Base-by-base conservation (phyloP, 2,113 vertebrate species). In the Salvelinus namaycush region DNA sequence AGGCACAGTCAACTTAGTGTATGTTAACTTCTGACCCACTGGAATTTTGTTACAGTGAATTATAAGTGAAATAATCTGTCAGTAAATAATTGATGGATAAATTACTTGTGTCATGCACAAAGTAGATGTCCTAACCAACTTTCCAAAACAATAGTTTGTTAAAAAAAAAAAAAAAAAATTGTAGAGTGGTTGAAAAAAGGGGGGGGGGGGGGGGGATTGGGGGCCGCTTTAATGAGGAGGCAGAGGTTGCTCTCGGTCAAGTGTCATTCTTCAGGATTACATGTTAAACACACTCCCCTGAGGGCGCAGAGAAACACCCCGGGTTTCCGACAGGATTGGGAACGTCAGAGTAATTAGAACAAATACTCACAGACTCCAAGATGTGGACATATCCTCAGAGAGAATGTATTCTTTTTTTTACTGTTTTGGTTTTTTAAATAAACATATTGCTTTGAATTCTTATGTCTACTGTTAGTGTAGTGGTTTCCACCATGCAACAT, bases 221-320 rank as follows among this genome's bases (percentile, higher is more conserved):
- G 72, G 77, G 79, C 75, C 78, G 76, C 48, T 87, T 87, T 90
- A 91, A 89, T 83, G 78, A 86, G 83, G 85, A 87, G 87, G 92
- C 86, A 91, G 75, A 89, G 84, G 87, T 86, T 85, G 81, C 76
- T 81, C 74, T 82, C 85, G 89, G 88, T 90, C 88, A 92, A 84
- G 80, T 81, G 82, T 77, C 83, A 67, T 86, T 83, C 89, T 79
- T 80, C 67, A 77, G 86, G 86, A 88, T 84, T 83, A 87, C 87
- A 90, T 86, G 88, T 90, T 90, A 87, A 90, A 90, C 84, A 80
- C 75, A 78, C 81, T 81, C 87, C 88, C 79, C 57, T 44, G 13
- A 80, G 91, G 87, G 72, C 64, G 76, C 81, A 62, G 66, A 80
- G 69, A 79, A 81, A 87, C 86, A 83, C 69, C 75, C 68, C 73